A percentile compares a stretch with the other conserved stretches of the same genome.
Evolutionary conservation across 2,113 vertebrate genomes (phyloP).

Genomic region (Ageneiosus marmoratus): DNA sequence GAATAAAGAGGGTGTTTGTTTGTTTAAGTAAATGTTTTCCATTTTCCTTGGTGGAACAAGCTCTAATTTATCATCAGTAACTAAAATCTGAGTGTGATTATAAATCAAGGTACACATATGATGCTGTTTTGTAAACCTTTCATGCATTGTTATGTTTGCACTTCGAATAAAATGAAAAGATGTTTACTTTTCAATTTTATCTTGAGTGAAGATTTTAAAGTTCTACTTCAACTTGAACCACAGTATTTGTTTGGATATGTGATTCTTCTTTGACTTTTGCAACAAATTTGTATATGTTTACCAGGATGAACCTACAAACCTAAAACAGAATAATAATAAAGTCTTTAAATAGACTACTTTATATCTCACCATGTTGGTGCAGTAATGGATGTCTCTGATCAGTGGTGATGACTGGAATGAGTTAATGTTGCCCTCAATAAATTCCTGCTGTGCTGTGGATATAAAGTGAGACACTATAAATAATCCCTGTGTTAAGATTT

Average conservation of each 20-base stretch:
- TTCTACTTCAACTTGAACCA: neutral
- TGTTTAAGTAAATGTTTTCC: neutral
- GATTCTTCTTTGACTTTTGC: neutral
- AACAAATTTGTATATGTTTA: neutral
- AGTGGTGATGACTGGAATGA: neutral
- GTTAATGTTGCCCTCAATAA: slow-evolving; percentile 1
- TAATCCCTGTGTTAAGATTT: neutral
- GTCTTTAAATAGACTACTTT: neutral
- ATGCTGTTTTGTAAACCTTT: neutral
- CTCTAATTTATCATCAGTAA: neutral
- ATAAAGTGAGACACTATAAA: neutral
- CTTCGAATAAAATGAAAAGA: neutral
- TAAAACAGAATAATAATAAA: neutral
- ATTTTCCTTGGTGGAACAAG: neutral
- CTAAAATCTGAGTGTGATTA: neutral
- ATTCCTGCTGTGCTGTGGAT: slow-evolving; percentile 12
- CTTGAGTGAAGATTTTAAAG: neutral
- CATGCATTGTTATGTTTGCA: neutral
- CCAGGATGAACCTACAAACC: neutral
- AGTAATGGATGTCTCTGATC: neutral
- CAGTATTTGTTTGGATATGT: neutral
- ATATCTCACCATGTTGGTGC: neutral
- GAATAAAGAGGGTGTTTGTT: neutral
- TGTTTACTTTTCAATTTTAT: neutral
- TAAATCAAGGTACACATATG: neutral